These are phyloP conservation scores for Zosterops japonicus DNA, from an alignment of 2,113 vertebrate species.

Conservation along the genomic window DNA sequence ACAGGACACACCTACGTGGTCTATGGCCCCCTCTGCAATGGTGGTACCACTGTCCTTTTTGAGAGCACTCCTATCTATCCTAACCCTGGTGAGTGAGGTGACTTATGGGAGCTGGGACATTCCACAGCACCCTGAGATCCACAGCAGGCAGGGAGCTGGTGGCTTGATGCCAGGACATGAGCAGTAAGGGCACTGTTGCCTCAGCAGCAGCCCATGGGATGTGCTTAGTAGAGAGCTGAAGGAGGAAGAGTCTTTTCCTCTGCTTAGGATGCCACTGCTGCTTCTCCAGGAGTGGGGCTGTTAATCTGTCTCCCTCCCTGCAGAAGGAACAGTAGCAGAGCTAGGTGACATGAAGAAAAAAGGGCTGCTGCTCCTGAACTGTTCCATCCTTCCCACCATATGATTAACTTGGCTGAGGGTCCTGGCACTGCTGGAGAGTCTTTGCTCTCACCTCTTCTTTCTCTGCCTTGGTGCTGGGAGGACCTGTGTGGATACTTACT, in stretches of 20 bases:
- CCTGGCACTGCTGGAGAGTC: background rate
- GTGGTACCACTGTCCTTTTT: constrained; percentile 82
- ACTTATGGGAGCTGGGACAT: background rate
- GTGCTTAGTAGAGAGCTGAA: background rate
- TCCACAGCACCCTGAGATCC: background rate
- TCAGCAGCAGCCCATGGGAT: fast-evolving
- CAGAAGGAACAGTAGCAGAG: background rate
- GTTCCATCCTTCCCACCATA: background rate
- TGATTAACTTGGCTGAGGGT: background rate
- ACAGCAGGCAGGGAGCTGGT: background rate
- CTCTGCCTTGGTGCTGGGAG: background rate
- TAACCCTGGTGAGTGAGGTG: constrained; percentile 68
- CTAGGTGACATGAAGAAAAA: background rate
- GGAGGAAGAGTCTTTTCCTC: background rate
- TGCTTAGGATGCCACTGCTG: background rate
- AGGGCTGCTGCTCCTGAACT: background rate
- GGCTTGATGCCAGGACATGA: background rate
- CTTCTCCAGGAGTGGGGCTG: background rate
- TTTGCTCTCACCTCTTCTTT: background rate
- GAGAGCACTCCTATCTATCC: constrained; percentile 82
- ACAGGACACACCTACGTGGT: constrained; percentile 82
- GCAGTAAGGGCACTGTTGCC: background rate
- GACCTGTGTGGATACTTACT: background rate
- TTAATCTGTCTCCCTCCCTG: background rate
- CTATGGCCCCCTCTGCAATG: constrained; percentile 82